These are phyloP conservation scores for Epistrophella euchroma DNA, from an alignment of 2,888 invertebrate genomes.

Conservation along the genomic window DNA sequence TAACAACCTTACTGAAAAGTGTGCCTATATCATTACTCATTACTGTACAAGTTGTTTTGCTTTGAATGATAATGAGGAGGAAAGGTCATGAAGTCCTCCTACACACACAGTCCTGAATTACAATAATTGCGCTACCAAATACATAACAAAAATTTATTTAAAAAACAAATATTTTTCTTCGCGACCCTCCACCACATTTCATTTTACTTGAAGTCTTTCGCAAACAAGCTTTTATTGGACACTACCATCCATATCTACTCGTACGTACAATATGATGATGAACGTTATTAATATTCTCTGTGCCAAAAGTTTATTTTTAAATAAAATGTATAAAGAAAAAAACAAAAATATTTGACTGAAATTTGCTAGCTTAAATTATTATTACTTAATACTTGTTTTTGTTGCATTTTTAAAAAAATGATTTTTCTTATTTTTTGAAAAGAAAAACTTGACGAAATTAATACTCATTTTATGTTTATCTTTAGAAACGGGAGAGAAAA, in stretches of 20 bases:
- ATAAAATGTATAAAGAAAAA: conserved; percentile 42
- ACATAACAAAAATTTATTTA: background rate
- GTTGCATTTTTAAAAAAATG: conserved; percentile 35
- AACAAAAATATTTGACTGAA: conserved; percentile 31
- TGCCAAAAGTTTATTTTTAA: conserved; percentile 61
- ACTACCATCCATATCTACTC: background rate
- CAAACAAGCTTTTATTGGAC: background rate
- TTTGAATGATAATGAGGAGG: background rate
- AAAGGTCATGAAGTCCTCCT: background rate
- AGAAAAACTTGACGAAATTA: conserved; percentile 42
- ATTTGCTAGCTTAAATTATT: conserved; percentile 37
- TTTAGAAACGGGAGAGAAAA: conserved; percentile 34
- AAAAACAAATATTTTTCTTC: background rate
- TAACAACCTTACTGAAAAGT: too few species aligned
- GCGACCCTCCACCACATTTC: background rate
- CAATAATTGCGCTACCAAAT: background rate
- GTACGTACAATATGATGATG: background rate
- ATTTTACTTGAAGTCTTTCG: background rate
- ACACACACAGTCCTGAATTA: background rate
- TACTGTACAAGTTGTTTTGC: background rate
- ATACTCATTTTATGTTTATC: conserved; percentile 41
- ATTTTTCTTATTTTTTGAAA: conserved; percentile 21
- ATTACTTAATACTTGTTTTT: conserved; percentile 41
- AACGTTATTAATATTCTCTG: conserved; percentile 34
- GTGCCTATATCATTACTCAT: too few species aligned